These are phyloP conservation scores for Sicus ferrugineus DNA, from an alignment of 2,888 invertebrate species.

Conservation along the genomic window DNA sequence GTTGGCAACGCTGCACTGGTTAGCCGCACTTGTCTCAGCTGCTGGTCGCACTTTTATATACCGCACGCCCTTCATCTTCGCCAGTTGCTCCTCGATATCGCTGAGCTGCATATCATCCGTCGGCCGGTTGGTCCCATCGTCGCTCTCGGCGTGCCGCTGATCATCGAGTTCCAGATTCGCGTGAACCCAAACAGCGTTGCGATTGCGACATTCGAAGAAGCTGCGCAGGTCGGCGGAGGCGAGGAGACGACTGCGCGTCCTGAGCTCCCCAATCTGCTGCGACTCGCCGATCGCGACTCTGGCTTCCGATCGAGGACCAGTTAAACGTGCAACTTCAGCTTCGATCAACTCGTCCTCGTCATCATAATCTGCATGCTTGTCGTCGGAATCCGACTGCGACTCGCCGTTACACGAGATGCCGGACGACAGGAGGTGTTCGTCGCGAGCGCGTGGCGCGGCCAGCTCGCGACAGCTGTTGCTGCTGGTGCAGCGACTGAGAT, in stretches of 20 bases:
- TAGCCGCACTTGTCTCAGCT: slow-evolving; percentile 10
- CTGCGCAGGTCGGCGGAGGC: slow-evolving; percentile 52
- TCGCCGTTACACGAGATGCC: slow-evolving; percentile 62
- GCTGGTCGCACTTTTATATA: slow-evolving; percentile 2
- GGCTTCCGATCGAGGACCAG: background rate
- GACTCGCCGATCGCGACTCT: background rate
- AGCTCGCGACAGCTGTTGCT: slow-evolving; percentile 40
- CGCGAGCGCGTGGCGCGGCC: slow-evolving; percentile 39
- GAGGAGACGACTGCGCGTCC: slow-evolving; percentile 33
- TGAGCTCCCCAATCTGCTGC: background rate
- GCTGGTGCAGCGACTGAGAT: slow-evolving; percentile 47
- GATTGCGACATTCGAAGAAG: slow-evolving; percentile 61
- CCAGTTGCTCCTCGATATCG: slow-evolving; percentile 64
- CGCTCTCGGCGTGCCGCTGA: background rate
- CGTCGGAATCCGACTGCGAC: slow-evolving; percentile 49
- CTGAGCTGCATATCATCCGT: slow-evolving; percentile 60
- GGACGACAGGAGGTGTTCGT: slow-evolving; percentile 60
- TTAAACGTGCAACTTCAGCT: slow-evolving; percentile 36
- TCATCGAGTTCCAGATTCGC: slow-evolving; percentile 39
- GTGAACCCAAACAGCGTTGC: slow-evolving; percentile 60
- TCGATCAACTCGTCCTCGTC: slow-evolving; percentile 40
- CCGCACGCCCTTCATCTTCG: slow-evolving; percentile 48
- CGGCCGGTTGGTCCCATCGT: background rate
- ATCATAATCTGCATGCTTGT: slow-evolving; percentile 7
- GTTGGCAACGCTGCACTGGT: slow-evolving; percentile 4